These are phyloP conservation scores for Misgurnus anguillicaudatus DNA, from an alignment of 2,113 vertebrate genomes.

Conservation along the genomic window DNA sequence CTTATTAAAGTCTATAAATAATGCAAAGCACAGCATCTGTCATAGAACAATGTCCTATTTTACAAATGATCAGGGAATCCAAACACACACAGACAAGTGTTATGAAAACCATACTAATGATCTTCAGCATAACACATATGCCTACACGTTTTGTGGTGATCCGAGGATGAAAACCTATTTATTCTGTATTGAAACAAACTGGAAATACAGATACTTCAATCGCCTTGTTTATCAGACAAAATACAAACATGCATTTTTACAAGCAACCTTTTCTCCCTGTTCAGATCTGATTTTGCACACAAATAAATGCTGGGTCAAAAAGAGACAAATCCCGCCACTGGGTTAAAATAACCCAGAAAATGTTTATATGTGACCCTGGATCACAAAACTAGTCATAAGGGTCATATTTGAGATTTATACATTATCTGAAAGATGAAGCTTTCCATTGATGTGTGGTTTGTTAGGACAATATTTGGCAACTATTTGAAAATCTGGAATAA, in stretches of 20 bases:
- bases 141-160: not conserved
- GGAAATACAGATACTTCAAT: not conserved
- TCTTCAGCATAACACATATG: not conserved
- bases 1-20: constrained; percentile 12
- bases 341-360: no score
- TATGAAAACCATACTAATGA: not conserved
- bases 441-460: no score
- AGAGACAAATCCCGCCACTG: no score
- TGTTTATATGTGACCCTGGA: no score
- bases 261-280: not conserved
- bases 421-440: no score
- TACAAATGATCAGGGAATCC: constrained; percentile 6
- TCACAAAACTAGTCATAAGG: no score
- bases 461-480: no score
- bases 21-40: constrained; percentile 32
- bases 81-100: not conserved
- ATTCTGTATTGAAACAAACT: not conserved
- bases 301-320: no score
- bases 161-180: constrained; percentile 8
- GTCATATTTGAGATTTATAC: no score
- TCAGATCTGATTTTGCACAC: not conserved
- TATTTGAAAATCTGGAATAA: no score
- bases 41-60: constrained; percentile 21
- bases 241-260: not conserved
- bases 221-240: not conserved